Evolutionary conservation across 1,140 invertebrate genomes (phyloP).

Genomic region (Pomacea maculata): DNA sequence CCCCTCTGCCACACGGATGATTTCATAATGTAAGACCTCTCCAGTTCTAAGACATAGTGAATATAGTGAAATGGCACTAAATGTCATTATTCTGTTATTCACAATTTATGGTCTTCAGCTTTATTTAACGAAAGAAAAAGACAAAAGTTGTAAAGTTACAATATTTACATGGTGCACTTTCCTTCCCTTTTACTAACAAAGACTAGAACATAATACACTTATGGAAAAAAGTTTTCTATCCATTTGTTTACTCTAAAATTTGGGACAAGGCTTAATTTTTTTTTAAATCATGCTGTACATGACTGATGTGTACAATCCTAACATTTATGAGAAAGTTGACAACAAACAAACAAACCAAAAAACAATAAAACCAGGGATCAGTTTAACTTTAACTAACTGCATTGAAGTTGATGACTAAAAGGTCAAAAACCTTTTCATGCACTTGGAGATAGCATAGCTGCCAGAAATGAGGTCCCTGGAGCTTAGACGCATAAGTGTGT

Average conservation of each 20-base stretch:
- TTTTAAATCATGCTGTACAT: background rate
- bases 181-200: too few relatives aligned
- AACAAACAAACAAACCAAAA: background rate
- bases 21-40: constrained; percentile 34
- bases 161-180: too few relatives aligned
- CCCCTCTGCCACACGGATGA: constrained; percentile 26
- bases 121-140: background rate
- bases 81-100: background rate
- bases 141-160: background rate
- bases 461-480: constrained; percentile 22
- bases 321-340: background rate
- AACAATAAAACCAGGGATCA: background rate
- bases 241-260: too few relatives aligned
- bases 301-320: background rate
- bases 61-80: background rate
- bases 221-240: too few relatives aligned
- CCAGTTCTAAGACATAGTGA: constrained; percentile 11
- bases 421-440: constrained; percentile 21
- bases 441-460: constrained; percentile 38
- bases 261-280: too few relatives aligned
- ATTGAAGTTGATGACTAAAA: background rate
- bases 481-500: constrained; percentile 41
- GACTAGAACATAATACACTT: too few relatives aligned
- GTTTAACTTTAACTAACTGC: background rate
- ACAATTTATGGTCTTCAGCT: background rate